Percentiles rank a stretch among this genome's conserved stretches.
phyloP scores from a whole-genome alignment of 2,888 invertebrate species.

The Ichneumoninae sp. region DNA sequence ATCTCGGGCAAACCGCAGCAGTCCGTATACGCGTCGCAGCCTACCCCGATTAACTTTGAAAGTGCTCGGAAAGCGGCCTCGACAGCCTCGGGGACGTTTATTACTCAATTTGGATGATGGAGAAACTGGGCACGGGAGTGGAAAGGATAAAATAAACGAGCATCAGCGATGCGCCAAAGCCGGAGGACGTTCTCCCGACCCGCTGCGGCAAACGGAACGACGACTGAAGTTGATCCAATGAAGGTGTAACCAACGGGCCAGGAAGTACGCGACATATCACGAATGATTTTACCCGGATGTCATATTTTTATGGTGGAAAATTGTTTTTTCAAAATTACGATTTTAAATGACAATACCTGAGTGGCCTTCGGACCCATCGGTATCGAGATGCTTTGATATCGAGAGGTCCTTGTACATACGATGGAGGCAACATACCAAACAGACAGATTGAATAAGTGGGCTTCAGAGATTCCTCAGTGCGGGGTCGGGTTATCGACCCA shows the following conservation, averaged over 20 bases:
- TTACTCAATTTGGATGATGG: constrained; percentile 82
- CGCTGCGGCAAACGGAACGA: constrained; percentile 1
- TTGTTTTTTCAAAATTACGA: neutral
- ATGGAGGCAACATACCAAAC: neutral
- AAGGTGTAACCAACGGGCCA: neutral
- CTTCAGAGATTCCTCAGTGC: neutral
- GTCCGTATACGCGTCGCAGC: constrained; percentile 67
- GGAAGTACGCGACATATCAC: neutral
- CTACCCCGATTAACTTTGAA: constrained; percentile 79
- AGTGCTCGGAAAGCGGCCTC: constrained; percentile 73
- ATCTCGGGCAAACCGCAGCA: constrained; percentile 57
- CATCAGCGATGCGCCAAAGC: neutral
- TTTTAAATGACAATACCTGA: neutral
- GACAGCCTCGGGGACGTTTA: constrained; percentile 74
- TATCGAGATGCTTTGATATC: constrained; percentile 2
- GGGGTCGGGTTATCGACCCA: constrained; percentile 12
- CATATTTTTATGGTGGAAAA: neutral
- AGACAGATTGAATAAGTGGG: neutral
- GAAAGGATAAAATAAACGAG: constrained; percentile 39
- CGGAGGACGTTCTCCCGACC: neutral
- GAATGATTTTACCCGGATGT: neutral
- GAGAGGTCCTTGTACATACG: neutral
- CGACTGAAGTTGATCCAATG: neutral
- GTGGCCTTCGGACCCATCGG: neutral
- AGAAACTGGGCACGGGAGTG: constrained; percentile 69